phyloP scores from a whole-genome alignment of 53 echinoderm and acorn worm genomes.

The Henricia sp. region DNA sequence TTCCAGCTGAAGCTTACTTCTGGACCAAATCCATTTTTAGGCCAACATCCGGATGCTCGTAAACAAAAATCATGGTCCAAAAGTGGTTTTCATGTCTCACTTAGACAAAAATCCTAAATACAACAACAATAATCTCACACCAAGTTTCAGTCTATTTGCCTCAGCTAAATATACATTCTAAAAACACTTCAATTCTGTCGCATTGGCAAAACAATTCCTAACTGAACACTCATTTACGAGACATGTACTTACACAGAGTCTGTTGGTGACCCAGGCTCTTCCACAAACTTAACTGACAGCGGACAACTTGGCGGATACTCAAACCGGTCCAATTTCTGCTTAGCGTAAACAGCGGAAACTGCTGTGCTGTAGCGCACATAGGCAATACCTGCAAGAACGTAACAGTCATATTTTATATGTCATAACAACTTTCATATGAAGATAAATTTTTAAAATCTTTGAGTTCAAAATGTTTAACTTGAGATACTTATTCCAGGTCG shows the following conservation, averaged over 20 bases:
- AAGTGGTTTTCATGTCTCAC: too few relatives aligned
- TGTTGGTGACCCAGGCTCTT: slow-evolving; percentile 60
- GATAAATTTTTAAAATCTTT: not conserved
- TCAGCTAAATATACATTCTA: too few relatives aligned
- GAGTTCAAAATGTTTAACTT: not conserved
- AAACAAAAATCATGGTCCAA: too few relatives aligned
- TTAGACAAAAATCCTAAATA: too few relatives aligned
- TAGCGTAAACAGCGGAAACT: slow-evolving; percentile 82
- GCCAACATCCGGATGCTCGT: too few relatives aligned
- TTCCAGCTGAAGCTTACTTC: too few relatives aligned
- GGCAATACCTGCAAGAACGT: slow-evolving; percentile 74
- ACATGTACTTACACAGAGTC: slow-evolving; percentile 56
- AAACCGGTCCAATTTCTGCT: slow-evolving; percentile 86
- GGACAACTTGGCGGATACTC: slow-evolving; percentile 90
- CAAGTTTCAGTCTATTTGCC: too few relatives aligned
- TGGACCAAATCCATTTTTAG: too few relatives aligned
- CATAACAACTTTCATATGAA: not conserved
- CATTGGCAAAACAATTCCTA: too few relatives aligned
- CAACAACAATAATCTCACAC: too few relatives aligned
- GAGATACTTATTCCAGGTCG: not conserved
- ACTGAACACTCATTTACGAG: too few relatives aligned
- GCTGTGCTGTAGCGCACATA: slow-evolving; percentile 87
- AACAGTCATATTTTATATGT: not conserved
- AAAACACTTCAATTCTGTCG: too few relatives aligned
- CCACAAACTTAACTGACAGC: slow-evolving; percentile 74